Base-by-base conservation (phyloP, 2,113 vertebrate species). In the Bettongia penicillata region DNA sequence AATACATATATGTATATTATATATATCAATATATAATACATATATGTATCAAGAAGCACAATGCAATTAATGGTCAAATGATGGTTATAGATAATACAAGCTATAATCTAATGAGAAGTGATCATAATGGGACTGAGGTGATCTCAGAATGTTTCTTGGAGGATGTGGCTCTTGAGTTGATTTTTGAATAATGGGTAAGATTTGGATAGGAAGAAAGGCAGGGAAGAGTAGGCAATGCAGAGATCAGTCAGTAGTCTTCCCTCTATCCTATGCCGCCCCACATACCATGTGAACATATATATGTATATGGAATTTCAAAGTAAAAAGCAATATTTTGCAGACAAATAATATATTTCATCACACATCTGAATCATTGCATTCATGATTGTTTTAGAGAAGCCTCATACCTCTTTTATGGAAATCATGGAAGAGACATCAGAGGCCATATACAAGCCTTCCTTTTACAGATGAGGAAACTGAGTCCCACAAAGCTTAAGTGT, bases 321-420 rank as follows among this genome's bases (percentile, higher is more conserved):
- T 93, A 95, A 51, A 53, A 94, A 26, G 96, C 91, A 94, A n/a
- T 93, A 48, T 61, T 93, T 97, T 91, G 90, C 96, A 89, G 16
- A 43, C 94, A 92, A 57, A 94, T 43, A 50, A 53, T 2, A 25
- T 49, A 43, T 91, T 96, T 96, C 93, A 96, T 91, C 51, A 96
- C 93, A 89, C 7, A 94, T 95, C 93, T 90, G 0, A 94, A n/a
- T 92, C 9, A 95, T 94, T 96, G 94, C 95, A 91, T 94, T 97
- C 43, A 5, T 51, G 1, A 26, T 93, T 77, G 22, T 47, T 96
- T 97, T 93, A 43, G 7, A 91, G 47, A 93, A 90, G 0, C 2
- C 22, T 4, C 77, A 94, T 91, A 19, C 61, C 68, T 91, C 10
- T 94, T 61, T 92, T 94, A 50, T 92, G 90, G 51, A 26, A 93